A percentile compares a stretch with the other conserved stretches of the same genome.
Evolutionary conservation across 1,140 invertebrate species (phyloP).

Genomic region (Phthorimaea operculella): DNA sequence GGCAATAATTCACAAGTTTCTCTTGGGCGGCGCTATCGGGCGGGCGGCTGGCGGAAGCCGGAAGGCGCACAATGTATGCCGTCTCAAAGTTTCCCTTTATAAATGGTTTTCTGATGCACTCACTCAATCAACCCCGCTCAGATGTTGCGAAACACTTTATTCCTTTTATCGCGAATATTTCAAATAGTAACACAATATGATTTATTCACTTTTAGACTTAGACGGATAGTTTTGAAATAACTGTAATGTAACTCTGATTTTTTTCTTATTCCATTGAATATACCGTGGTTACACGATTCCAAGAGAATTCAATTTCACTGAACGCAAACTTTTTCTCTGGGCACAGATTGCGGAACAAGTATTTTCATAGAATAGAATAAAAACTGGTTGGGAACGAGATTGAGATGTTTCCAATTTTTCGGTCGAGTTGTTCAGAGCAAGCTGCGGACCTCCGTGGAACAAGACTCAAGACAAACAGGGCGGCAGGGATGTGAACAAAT

Average conservation of each 20-base stretch:
- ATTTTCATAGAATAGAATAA: too few species aligned
- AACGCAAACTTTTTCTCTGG: too few species aligned
- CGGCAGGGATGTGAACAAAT: too few species aligned
- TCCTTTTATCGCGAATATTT: not conserved
- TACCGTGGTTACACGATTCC: too few species aligned
- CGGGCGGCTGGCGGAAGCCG: not conserved
- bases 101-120: slow-evolving; percentile 6
- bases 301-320: too few species aligned
- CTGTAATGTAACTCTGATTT: too few species aligned
- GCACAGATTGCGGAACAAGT: too few species aligned
- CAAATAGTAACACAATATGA: not conserved
- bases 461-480: slow-evolving; percentile 37
- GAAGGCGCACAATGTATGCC: not conserved
- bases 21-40: slow-evolving; percentile 23
- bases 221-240: too few species aligned
- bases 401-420: slow-evolving; percentile 64
- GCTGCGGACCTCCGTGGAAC: slow-evolving; percentile 51
- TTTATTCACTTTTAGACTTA: too few species aligned
- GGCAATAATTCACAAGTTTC: slow-evolving; percentile 45
- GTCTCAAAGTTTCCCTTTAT: slow-evolving; percentile 5
- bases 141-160: not conserved
- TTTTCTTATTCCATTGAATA: too few species aligned
- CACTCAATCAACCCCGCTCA: not conserved
- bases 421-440: slow-evolving; percentile 40
- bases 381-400: slow-evolving; percentile 18